phyloP scores from a whole-genome alignment of 2,888 invertebrate genomes.

The Sphecodes monilicornis region DNA sequence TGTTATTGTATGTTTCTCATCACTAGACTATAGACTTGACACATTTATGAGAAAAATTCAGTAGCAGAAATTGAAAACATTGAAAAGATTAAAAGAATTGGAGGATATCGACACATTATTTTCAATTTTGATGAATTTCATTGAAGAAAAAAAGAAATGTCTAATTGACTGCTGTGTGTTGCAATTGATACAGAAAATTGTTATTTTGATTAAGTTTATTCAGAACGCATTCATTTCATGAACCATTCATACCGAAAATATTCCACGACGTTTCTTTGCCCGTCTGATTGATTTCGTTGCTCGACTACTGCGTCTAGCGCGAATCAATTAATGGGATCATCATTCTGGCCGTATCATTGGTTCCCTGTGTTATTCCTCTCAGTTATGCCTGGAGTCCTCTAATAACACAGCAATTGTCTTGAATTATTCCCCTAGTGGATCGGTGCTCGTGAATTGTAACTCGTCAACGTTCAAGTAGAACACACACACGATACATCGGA shows the following conservation, averaged over 20 bases:
- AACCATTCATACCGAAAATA: neutral
- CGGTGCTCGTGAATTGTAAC: neutral
- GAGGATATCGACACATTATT: no score
- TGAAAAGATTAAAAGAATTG: no score
- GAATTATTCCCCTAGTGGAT: neutral
- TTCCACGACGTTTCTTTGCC: neutral
- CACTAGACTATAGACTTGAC: no score
- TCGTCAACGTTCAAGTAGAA: slow-evolving; percentile 18
- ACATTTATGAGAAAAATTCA: no score
- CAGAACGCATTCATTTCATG: no score
- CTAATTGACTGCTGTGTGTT: no score
- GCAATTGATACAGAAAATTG: no score
- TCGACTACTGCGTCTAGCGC: neutral
- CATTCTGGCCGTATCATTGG: neutral
- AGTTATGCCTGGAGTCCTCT: neutral
- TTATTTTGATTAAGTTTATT: no score
- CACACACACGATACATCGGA: slow-evolving; percentile 9
- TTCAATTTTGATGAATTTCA: no score
- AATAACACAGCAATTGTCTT: neutral
- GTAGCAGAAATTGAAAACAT: no score
- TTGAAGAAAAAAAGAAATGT: no score
- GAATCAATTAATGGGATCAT: slow-evolving; percentile 3
- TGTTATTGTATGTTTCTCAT: no score
- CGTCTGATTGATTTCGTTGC: neutral
- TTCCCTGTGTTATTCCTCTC: neutral